phyloP scores from a whole-genome alignment of 2,888 invertebrate species.

The Dusona sp. region DNA sequence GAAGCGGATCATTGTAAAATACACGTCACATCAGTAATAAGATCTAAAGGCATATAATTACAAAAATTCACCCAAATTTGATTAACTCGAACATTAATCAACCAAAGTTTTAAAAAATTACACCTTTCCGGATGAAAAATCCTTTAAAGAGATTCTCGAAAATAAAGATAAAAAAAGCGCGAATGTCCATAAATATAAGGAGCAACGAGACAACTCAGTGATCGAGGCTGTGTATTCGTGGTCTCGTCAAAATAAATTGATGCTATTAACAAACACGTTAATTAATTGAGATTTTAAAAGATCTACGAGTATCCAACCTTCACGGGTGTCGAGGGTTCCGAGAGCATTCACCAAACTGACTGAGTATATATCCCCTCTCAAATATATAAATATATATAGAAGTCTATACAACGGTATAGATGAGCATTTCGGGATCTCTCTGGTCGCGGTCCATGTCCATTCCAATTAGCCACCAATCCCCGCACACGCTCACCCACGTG shows the following conservation, averaged over 20 bases:
- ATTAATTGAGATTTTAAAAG: constrained; percentile 58
- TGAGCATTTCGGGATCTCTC: constrained; percentile 52
- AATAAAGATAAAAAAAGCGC: background rate
- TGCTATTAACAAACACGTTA: constrained; percentile 54
- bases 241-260: constrained; percentile 55
- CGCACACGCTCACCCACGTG: constrained; percentile 64
- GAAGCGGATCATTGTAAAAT: constrained; percentile 1
- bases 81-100: background rate
- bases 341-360: constrained; percentile 5
- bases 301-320: constrained; percentile 47
- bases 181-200: background rate
- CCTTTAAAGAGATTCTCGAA: background rate
- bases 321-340: constrained; percentile 39
- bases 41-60: background rate
- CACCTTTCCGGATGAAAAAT: background rate
- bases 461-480: constrained; percentile 67
- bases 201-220: constrained; percentile 14
- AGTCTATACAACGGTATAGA: constrained; percentile 53
- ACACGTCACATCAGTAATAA: background rate
- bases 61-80: background rate
- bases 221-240: background rate
- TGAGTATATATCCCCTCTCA: constrained; percentile 1
- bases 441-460: constrained; percentile 61
- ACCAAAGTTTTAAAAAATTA: no score
- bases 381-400: constrained; percentile 32